Percentiles rank a stretch among this genome's conserved stretches.
Evolutionary conservation across 2,888 invertebrate species (phyloP).

Genomic region (Anodontia alba): DNA sequence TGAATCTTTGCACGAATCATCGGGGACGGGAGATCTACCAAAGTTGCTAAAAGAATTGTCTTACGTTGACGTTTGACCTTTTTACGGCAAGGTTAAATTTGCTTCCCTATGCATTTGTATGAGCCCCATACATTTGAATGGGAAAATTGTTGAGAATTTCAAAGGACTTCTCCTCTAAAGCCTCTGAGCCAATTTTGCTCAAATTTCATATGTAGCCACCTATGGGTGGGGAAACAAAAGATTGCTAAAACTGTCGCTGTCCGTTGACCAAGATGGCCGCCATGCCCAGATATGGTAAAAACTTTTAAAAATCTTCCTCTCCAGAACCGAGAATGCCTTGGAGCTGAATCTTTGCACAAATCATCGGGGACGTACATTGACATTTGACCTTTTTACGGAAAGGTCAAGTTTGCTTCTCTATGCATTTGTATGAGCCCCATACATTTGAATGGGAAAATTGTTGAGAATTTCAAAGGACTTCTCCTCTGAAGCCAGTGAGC

Average conservation of each 20-base stretch:
- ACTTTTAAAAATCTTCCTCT: background rate
- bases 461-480: too few species aligned
- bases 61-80: background rate
- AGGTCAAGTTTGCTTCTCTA: too few species aligned
- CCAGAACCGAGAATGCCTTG: background rate
- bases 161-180: too few species aligned
- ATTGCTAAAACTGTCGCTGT: background rate
- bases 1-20: background rate
- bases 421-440: too few species aligned
- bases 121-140: background rate
- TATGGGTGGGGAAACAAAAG: background rate
- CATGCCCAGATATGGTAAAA: constrained; percentile 5
- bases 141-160: too few species aligned
- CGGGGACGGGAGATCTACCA: background rate
- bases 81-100: background rate
- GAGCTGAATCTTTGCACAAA: background rate
- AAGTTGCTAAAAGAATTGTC: background rate
- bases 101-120: too few species aligned
- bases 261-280: background rate
- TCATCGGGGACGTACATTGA: background rate
- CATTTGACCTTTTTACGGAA: too few species aligned
- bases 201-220: background rate
- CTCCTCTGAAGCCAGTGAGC: too few species aligned
- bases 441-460: too few species aligned
- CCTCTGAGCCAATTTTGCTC: background rate